phyloP scores from a whole-genome alignment of 1,140 invertebrate genomes.

The Bombus waltoni region DNA sequence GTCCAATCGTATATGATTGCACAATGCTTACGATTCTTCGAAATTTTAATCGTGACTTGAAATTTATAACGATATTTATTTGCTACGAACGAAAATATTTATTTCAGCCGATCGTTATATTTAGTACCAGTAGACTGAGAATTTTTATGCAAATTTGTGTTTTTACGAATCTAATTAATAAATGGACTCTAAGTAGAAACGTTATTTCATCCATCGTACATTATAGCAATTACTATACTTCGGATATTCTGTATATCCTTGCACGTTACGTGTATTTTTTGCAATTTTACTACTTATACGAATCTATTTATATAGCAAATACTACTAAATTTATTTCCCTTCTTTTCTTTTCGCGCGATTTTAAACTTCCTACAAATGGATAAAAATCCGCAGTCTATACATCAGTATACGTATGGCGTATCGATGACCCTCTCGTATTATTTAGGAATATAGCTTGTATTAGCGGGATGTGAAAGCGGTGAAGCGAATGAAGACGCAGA shows the following conservation, averaged over 20 bases:
- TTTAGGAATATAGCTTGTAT: constrained; percentile 15
- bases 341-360: not conserved
- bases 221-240: too few relatives aligned
- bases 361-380: not conserved
- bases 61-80: not conserved
- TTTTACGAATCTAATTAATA: too few relatives aligned
- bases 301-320: too few relatives aligned
- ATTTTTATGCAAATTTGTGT: too few relatives aligned
- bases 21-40: not conserved
- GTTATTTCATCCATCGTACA: too few relatives aligned
- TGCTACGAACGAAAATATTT: not conserved
- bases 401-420: not conserved
- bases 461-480: constrained; percentile 21
- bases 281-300: not conserved
- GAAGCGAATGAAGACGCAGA: constrained; percentile 7
- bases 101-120: too few relatives aligned
- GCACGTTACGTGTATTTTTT: not conserved
- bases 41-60: not conserved
- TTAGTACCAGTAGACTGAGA: too few relatives aligned
- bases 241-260: too few relatives aligned
- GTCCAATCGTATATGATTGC: not conserved
- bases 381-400: not conserved
- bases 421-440: constrained; percentile 21
- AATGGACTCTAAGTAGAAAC: too few relatives aligned
- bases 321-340: not conserved